Evolutionary conservation across 2,888 invertebrate species (phyloP).

Genomic region (Bombylius discolor): DNA sequence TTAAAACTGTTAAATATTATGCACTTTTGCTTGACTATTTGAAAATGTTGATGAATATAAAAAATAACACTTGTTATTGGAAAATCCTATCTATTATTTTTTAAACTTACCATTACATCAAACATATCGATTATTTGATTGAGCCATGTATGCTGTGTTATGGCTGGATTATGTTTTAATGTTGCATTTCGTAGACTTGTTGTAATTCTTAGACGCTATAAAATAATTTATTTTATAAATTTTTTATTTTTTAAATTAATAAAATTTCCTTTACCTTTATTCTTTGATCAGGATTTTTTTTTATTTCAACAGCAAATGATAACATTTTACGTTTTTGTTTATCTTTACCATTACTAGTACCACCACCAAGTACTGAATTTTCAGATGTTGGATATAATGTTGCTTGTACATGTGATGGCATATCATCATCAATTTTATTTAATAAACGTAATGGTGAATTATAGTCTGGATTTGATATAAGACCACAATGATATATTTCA

Average conservation of each 20-base stretch:
- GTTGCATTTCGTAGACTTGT: slow-evolving; percentile 63
- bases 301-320: slow-evolving; percentile 66
- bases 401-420: slow-evolving; percentile 48
- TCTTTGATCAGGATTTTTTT: slow-evolving; percentile 50
- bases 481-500: slow-evolving; percentile 68
- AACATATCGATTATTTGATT: slow-evolving; percentile 76
- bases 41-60: too few relatives aligned
- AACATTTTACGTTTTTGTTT: slow-evolving; percentile 56
- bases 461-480: slow-evolving; percentile 48
- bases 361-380: slow-evolving; percentile 17
- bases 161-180: slow-evolving; percentile 52
- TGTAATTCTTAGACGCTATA: slow-evolving; percentile 62
- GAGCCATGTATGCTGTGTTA: slow-evolving; percentile 61
- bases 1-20: too few relatives aligned
- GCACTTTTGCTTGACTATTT: too few relatives aligned
- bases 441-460: slow-evolving; percentile 46
- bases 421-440: slow-evolving; percentile 33
- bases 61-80: too few relatives aligned
- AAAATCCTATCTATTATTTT: too few relatives aligned
- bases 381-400: slow-evolving; percentile 52
- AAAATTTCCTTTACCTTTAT: slow-evolving; percentile 22
- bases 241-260: neutral
- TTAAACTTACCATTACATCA: slow-evolving; percentile 47
- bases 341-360: slow-evolving; percentile 21
- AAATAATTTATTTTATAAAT: slow-evolving; percentile 10